phyloP scores from a whole-genome alignment of 2,797 vertebrate genomes.

The Kryptolebias ocellatus region DNA sequence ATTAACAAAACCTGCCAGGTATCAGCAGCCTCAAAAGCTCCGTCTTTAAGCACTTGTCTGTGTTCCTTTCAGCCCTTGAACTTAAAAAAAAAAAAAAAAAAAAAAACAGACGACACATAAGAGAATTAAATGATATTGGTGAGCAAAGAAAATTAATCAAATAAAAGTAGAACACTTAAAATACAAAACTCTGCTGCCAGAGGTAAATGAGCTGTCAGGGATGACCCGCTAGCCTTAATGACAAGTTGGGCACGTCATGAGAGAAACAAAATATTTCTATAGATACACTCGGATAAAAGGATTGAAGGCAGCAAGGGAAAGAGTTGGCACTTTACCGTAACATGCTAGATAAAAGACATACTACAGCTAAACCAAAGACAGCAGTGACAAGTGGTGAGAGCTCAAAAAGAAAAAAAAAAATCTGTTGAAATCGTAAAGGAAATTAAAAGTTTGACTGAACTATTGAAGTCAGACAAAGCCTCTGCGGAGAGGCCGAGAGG shows the following conservation, averaged over 20 bases:
- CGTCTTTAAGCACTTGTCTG: constrained; percentile 64
- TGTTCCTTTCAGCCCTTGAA: constrained; percentile 75
- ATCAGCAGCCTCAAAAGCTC: constrained; percentile 69
- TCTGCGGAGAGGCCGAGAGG: constrained; percentile 89
- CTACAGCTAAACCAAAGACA: constrained; percentile 48
- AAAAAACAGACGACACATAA: constrained; percentile 47
- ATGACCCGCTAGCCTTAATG: constrained; percentile 57
- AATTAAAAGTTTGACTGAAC: constrained; percentile 90
- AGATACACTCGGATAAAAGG: constrained; percentile 48
- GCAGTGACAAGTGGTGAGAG: constrained; percentile 75
- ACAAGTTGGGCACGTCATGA: constrained; percentile 52
- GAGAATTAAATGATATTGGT: constrained; percentile 59
- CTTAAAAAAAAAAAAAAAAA: constrained; percentile 40
- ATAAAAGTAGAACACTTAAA: constrained; percentile 75
- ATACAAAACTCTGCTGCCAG: constrained; percentile 66
- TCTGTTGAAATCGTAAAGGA: constrained; percentile 72
- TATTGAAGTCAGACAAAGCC: constrained; percentile 87
- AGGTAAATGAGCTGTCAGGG: constrained; percentile 62
- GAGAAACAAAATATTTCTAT: constrained; percentile 50
- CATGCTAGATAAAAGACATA: constrained; percentile 41
- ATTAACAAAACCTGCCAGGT: constrained; percentile 77
- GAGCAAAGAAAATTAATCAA: constrained; percentile 69
- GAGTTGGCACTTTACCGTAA: constrained; percentile 45
- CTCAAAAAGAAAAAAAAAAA: constrained; percentile 68
- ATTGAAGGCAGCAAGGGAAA: constrained; percentile 51